Base-by-base conservation (phyloP, 2,797 vertebrate genomes). In the Parotocinclus haroldoi region DNA sequence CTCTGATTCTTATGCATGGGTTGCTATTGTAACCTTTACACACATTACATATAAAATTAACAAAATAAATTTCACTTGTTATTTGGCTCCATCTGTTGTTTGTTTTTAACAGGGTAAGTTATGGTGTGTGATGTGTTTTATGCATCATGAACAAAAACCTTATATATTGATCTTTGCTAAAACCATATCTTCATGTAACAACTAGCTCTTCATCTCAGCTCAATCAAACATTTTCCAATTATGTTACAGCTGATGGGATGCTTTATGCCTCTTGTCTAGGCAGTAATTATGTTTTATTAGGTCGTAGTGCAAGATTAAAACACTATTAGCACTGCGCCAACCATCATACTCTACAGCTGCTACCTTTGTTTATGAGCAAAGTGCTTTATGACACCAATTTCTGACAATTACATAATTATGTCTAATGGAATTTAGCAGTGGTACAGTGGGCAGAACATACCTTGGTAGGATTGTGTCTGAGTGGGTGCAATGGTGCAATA, bases 301-400 rank as follows among this genome's bases (percentile, higher is more conserved):
- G 79, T 86, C 85, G 84, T 82, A 76, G 84, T 81, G 77, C 82
- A 79, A 87, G 86, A 89, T 89, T 88, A 89, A 89, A 87, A 80
- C 78, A 80, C 88, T 88, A 87, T 90, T 89, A 89, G 83, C 71
- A 69, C 83, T 50, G 68, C 57, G 52, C 71, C 77, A 81, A 79
- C 82, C 27, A 71, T 79, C 84, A 83, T 77, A 77, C 77, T 76
- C 83, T 85, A 84, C 86, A 87, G 88, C 87, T 90, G 90, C 87
- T 88, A 84, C 83, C 78, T 81, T 89, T 89, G 87, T 89, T 89
- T 89, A 89, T 61, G 78, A 78, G 77, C 81, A 78, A 76, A 79
- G 69, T 85, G 80, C 81, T 89, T 89, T 87, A 88, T 82, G 81
- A 75, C 74, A 75, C 73, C 67, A 66, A 67, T 83, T 72, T 79